Conservation (phyloP, 1,140 invertebrate genomes). For the Drosophila arizonae region DNA sequence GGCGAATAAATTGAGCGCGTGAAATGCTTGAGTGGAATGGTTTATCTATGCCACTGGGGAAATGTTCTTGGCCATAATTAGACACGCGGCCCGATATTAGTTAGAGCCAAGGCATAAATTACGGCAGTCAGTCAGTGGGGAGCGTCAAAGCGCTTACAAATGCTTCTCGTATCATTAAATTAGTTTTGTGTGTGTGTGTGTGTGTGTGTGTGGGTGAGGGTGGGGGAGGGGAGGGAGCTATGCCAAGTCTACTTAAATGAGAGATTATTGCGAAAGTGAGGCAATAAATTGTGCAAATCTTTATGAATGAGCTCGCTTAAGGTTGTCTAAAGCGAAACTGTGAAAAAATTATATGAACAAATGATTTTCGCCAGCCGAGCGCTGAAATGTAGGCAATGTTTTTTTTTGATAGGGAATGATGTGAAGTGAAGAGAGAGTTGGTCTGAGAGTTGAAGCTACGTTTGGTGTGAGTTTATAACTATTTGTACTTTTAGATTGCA, state of each 20-base stretch:
- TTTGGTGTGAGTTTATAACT: too few relatives aligned
- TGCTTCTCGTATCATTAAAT: slow-evolving; percentile 67
- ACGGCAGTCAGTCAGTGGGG: slow-evolving; percentile 60
- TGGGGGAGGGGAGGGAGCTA: background rate
- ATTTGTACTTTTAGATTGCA: too few relatives aligned
- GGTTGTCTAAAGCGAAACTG: slow-evolving; percentile 32
- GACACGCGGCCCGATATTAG: slow-evolving; percentile 61
- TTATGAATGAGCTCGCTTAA: slow-evolving; percentile 70
- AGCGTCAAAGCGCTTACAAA: slow-evolving; percentile 7
- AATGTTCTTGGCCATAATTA: slow-evolving; percentile 61
- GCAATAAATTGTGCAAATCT: slow-evolving; percentile 74
- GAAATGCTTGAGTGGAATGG: slow-evolving; percentile 19
- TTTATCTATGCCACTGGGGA: slow-evolving; percentile 42
- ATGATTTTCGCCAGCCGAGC: slow-evolving; percentile 3
- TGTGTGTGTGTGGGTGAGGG: background rate
- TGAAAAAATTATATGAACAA: background rate
- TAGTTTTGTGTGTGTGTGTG: slow-evolving; percentile 42
- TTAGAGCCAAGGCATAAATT: slow-evolving; percentile 64
- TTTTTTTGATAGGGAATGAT: background rate
- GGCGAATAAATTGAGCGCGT: slow-evolving; percentile 19
- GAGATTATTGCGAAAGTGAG: slow-evolving; percentile 68
- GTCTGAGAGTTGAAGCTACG: too few relatives aligned
- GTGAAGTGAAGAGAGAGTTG: too few relatives aligned
- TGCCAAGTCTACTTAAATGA: slow-evolving; percentile 53
- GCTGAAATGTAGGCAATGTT: slow-evolving; percentile 9